phyloP scores from a whole-genome alignment of 2,113 vertebrate species.

The Aphyosemion australe region DNA sequence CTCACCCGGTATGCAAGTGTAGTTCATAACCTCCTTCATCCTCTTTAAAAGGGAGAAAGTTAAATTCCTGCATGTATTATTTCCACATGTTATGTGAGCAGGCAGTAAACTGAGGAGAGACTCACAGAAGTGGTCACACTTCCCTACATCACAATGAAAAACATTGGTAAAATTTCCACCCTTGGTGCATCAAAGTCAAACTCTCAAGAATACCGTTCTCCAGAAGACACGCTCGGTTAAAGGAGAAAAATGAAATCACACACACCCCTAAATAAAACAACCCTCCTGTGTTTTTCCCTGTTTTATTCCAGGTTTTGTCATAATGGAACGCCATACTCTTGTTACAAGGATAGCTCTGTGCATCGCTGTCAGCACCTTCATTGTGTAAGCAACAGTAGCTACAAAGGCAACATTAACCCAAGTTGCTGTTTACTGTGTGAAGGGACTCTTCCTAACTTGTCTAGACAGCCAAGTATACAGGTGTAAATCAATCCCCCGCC shows the following conservation, averaged over 20 bases:
- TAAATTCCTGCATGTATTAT: slow-evolving; percentile 53
- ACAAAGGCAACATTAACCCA: slow-evolving; percentile 26
- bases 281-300: background rate
- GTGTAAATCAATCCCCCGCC: slow-evolving; percentile 55
- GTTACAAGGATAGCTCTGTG: background rate
- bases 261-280: slow-evolving; percentile 3
- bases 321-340: slow-evolving; percentile 2
- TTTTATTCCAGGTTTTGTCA: slow-evolving; percentile 4
- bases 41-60: slow-evolving; percentile 35
- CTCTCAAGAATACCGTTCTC: background rate
- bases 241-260: slow-evolving; percentile 2
- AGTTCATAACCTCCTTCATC: slow-evolving; percentile 33
- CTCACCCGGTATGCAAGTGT: slow-evolving; percentile 50
- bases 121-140: slow-evolving; percentile 7
- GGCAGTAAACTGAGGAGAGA: background rate
- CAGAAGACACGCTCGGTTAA: background rate
- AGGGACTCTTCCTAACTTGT: slow-evolving; percentile 37
- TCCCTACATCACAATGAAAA: background rate
- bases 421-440: slow-evolving; percentile 29
- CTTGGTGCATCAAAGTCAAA: background rate
- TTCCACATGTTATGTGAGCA: slow-evolving; percentile 38
- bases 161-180: slow-evolving; percentile 1
- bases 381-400: slow-evolving; percentile 33
- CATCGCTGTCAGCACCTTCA: slow-evolving; percentile 20
- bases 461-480: slow-evolving; percentile 65